A percentile compares a stretch with the other conserved stretches of the same genome.
These are phyloP conservation scores for Ctenopoma multispine DNA, from an alignment of 2,797 vertebrate genomes.

Conservation along the genomic window DNA sequence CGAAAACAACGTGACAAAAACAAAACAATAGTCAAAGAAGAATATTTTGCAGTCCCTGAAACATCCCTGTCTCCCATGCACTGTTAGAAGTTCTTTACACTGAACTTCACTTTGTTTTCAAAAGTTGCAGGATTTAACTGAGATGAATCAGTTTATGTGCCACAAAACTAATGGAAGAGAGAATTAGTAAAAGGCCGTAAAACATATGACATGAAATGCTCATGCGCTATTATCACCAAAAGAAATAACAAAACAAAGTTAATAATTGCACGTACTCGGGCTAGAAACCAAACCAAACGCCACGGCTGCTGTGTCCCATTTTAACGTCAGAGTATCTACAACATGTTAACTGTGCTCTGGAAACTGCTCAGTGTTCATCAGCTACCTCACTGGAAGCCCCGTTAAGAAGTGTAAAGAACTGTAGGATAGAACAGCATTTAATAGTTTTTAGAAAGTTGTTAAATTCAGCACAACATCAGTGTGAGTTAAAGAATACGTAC, in stretches of 20 bases:
- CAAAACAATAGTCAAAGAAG: conserved; percentile 35
- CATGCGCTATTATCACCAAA: conserved; percentile 82
- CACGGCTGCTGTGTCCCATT: conserved; percentile 27
- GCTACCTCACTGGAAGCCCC: conserved; percentile 14
- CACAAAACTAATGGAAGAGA: conserved; percentile 66
- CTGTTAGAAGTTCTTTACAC: conserved; percentile 22
- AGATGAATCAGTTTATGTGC: conserved; percentile 80
- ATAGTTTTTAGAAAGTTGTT: background rate
- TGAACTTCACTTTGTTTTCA: conserved; percentile 33
- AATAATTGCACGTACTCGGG: conserved; percentile 90
- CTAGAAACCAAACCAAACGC: conserved; percentile 33
- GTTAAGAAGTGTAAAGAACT: background rate
- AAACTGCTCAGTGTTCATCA: conserved; percentile 30
- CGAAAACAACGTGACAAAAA: conserved; percentile 59
- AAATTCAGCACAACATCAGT: background rate
- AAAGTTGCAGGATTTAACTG: conserved; percentile 36
- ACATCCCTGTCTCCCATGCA: conserved; percentile 34
- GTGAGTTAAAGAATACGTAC: too few relatives aligned
- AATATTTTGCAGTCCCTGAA: conserved; percentile 65
- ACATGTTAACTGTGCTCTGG: conserved; percentile 1
- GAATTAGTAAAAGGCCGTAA: conserved; percentile 56
- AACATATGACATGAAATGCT: conserved; percentile 49
- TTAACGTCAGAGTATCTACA: conserved; percentile 22
- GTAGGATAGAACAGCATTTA: background rate
- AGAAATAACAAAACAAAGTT: conserved; percentile 71